phyloP scores from a whole-genome alignment of 2,797 vertebrate species.

The Macroramphosus scolopax region DNA sequence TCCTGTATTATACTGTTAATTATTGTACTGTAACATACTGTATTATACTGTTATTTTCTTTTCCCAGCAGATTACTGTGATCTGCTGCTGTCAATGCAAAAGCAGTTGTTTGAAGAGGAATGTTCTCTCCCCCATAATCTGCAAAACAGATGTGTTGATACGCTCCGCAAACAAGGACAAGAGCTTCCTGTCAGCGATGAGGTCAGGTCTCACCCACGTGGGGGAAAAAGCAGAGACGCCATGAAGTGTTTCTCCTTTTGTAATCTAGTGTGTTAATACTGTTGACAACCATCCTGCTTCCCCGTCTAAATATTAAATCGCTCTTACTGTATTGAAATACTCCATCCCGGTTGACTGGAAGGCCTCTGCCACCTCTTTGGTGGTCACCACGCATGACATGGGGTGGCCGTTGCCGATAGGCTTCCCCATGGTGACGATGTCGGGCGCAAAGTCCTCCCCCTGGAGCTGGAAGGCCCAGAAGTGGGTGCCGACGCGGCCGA shows the following conservation, averaged over 20 bases:
- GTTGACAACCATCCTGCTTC: no score
- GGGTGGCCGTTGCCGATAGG: slow-evolving; percentile 98
- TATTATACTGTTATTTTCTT: background rate
- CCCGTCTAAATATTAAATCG: no score
- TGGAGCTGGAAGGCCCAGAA: slow-evolving; percentile 97
- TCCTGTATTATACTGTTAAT: no score
- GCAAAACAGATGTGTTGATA: slow-evolving; percentile 31
- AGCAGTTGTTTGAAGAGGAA: background rate
- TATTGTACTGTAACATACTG: no score
- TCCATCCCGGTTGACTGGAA: slow-evolving; percentile 89
- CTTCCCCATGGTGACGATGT: slow-evolving; percentile 98
- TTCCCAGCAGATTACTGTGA: slow-evolving; percentile 22
- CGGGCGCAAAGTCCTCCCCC: slow-evolving; percentile 90
- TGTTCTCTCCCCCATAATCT: no score
- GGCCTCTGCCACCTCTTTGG: slow-evolving; percentile 87
- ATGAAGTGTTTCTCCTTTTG: no score
- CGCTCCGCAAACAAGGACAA: slow-evolving; percentile 12
- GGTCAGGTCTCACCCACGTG: no score
- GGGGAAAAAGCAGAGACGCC: no score
- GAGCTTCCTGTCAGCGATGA: no score
- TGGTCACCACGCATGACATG: slow-evolving; percentile 96
- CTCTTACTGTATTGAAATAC: slow-evolving; percentile 95
- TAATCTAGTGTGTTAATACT: no score
- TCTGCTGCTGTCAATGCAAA: background rate
- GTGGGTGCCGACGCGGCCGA: slow-evolving; percentile 89